Evolutionary conservation across 2,113 vertebrate species (phyloP), one percentile per base, ranked within the genome.

Genomic region (Periophthalmodon schlosseri): DNA sequence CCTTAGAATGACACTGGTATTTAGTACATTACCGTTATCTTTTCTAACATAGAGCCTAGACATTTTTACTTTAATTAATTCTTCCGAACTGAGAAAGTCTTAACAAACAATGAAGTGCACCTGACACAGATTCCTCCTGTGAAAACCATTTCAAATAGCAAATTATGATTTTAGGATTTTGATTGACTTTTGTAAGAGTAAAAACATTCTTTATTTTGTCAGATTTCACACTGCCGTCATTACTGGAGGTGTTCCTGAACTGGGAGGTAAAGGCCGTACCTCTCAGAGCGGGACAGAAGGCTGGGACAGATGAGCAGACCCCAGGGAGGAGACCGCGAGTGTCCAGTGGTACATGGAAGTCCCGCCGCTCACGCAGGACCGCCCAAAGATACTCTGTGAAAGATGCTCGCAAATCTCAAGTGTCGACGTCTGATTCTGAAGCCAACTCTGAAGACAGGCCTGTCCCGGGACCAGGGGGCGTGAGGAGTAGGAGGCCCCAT

Each of bases 401-500:
- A 85, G 96, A 98, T 78, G 96, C 95, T 0, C 94, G 95, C 58
- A 95, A 94, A 87, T 94, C 95, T 9, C 96, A 96, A 85, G 91
- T 97, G 0, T 97, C 97, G 77, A 97, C 96, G 2, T 98, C 97
- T 0, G 98, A 99, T 85, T 98, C 98, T 0, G 98, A 98, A 69
- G 95, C 93, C 69, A 95, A 96, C 85, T 93, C 94, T 0, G 96
- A 98, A 80, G 95, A 97, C 47, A 96, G 94, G 85, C 79, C 83
- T 12, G 34, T 72, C 24, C 60, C 69, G 0, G 74, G 87, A 28
- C 74, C 74, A 2, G 52, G 85, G 2, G 71, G 83, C 24, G 80
- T 68, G 0, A 95, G 93, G 72, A 94, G 91, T 70, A 91, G 94
- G 4, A 90, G 94, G 39, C 78, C 93, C 24, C 95, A 94, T 57